Evolutionary conservation across 1,140 invertebrate genomes (phyloP), one percentile per base, ranked within the genome.

Genomic region (Myzus persicae): DNA sequence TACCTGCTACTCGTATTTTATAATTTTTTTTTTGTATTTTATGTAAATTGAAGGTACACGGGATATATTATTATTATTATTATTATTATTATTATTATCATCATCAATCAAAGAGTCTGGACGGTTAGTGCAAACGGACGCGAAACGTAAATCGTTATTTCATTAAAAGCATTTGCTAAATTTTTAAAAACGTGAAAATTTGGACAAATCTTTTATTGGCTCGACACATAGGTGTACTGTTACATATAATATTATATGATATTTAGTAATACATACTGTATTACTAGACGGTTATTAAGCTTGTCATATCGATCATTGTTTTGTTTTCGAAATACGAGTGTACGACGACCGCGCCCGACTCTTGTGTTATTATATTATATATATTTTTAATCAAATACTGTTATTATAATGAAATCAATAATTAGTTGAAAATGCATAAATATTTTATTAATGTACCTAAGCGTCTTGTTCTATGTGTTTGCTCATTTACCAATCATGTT

Each of bases 371-470:
- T 40, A 54, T 90, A 54, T 24, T 59, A 59, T 81, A 46, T 67
- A 91, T 91, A 91, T 91, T 91, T 91, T 81, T 81, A 81, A 91
- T n/a, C 31, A 67, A 81, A 91, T 40, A 44, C 42, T 91, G 90
- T 91, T 91, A 91, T 67, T 59, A n/a, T 76, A 38, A 88, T 46
- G 44, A 48, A 88, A 88, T 88, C 87, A 36, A 48, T 36, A 76
- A 91, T 91, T 91, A 91, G 67, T 91, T 67, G 36, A 91, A 90
- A 90, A 90, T 54, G 51, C 48, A 90, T 90, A 90, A 90, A 90
- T 90, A 90, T 90, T 90, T 90, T 90, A 90, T 90, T 90, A 36
- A 90, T 54, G 48, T 54, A 51, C n/a, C 31, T 76, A 76, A 31
- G 36, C 59, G 26, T 87, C 18, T 88, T 88, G 44, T 88, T 88